Conservation (phyloP, 35 echinoderm and acorn worm genomes). For the Acanthaster planci region DNA sequence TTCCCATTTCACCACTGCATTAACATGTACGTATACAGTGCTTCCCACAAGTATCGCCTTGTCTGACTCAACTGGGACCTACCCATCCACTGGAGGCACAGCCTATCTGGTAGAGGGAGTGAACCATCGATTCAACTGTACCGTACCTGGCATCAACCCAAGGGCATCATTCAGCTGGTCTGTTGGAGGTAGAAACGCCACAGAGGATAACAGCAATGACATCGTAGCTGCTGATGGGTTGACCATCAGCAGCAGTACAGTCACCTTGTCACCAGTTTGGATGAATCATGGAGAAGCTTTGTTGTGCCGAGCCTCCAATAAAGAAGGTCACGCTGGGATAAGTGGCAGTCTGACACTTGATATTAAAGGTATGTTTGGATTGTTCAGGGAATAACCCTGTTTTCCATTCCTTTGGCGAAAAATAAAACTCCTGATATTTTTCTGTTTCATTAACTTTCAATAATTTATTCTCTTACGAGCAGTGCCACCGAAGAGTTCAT, state of each 20-base stretch:
- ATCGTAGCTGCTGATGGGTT: neutral
- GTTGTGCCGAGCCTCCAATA: neutral
- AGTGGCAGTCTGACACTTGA: neutral
- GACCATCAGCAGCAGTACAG: neutral
- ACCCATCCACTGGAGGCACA: neutral
- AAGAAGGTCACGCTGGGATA: neutral
- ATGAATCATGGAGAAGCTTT: neutral
- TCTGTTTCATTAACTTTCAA: too few relatives aligned
- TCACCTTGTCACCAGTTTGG: neutral
- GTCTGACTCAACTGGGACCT: neutral
- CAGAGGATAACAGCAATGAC: neutral
- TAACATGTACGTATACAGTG: too few relatives aligned
- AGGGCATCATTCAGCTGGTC: neutral
- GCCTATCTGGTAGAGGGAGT: neutral
- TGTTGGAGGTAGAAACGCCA: neutral
- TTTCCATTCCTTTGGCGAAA: too few relatives aligned
- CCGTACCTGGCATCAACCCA: neutral
- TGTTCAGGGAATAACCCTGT: too few relatives aligned
- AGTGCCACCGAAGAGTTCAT: too few relatives aligned
- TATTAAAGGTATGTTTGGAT: constrained; percentile 8
- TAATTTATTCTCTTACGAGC: too few relatives aligned
- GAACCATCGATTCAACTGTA: neutral
- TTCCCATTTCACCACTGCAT: too few relatives aligned
- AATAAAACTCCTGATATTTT: too few relatives aligned
- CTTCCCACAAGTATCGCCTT: neutral